Conservation (phyloP, 2,888 invertebrate species). For the Aquatica leii region DNA sequence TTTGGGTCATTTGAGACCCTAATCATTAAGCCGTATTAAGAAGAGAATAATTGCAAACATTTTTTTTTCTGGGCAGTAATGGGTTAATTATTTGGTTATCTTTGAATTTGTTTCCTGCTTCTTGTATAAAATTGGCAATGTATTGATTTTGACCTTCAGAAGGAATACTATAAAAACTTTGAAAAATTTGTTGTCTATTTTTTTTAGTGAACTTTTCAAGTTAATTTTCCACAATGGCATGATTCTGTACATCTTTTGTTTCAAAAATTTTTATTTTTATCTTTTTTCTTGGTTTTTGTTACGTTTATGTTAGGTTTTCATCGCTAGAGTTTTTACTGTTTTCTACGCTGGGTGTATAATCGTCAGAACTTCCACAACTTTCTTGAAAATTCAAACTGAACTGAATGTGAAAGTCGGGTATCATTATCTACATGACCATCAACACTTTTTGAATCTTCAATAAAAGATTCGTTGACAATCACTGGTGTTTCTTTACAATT, state of each 20-base stretch:
- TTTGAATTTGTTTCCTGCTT: not conserved
- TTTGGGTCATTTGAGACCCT: too few relatives aligned
- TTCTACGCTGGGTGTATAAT: too few relatives aligned
- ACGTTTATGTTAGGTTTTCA: conserved; percentile 6
- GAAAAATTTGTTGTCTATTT: not conserved
- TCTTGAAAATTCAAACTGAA: conserved; percentile 1
- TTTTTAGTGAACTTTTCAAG: not conserved
- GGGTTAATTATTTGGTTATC: too few relatives aligned
- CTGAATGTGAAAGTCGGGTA: conserved; percentile 5
- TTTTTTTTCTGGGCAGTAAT: too few relatives aligned
- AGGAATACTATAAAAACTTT: not conserved
- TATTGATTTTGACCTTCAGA: not conserved
- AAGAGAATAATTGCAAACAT: too few relatives aligned
- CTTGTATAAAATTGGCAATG: not conserved
- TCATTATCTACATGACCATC: conserved; percentile 6
- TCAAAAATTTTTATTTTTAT: too few relatives aligned
- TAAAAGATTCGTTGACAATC: conserved; percentile 7
- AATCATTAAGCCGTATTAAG: too few relatives aligned
- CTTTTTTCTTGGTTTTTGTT: too few relatives aligned
- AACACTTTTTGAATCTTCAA: conserved; percentile 7
- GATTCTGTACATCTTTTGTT: conserved; percentile 8
- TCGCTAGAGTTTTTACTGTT: not conserved
- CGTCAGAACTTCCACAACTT: conserved; percentile 1
- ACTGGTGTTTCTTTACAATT: conserved; percentile 1
- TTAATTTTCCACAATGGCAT: not conserved